Conservation (phyloP, 2,888 invertebrate genomes). For the Trachelus troglodyta region DNA sequence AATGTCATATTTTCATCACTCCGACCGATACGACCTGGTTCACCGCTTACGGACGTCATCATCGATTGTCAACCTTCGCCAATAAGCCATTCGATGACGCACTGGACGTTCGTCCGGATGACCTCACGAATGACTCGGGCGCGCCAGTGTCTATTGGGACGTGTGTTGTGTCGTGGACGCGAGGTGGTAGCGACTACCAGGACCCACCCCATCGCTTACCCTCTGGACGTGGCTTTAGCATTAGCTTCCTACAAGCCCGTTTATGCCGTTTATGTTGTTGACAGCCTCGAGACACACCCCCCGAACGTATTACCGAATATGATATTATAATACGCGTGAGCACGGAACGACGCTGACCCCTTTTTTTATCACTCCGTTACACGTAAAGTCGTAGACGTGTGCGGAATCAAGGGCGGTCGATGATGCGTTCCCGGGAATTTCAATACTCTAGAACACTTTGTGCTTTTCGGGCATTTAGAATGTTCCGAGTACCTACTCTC, state of each 20-base stretch:
- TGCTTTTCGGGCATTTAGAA: too few species aligned
- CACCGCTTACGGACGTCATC: not conserved
- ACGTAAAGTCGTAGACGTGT: too few species aligned
- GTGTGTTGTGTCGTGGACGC: not conserved
- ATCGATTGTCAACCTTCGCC: not conserved
- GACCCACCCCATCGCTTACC: not conserved
- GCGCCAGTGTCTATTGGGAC: not conserved
- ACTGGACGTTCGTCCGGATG: not conserved
- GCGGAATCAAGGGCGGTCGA: too few species aligned
- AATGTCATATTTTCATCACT: not conserved
- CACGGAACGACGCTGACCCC: not conserved
- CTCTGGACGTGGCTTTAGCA: not conserved
- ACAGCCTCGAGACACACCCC: not conserved
- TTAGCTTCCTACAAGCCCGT: not conserved
- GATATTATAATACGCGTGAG: not conserved
- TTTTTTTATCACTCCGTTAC: not conserved
- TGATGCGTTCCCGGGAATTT: too few species aligned
- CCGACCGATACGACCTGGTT: not conserved
- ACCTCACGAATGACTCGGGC: not conserved
- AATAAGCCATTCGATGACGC: not conserved
- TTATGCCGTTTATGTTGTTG: not conserved
- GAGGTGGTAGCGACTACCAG: not conserved
- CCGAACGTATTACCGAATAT: slow-evolving; percentile 1
- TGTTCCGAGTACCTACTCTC: too few species aligned
- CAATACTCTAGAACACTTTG: too few species aligned